These are phyloP conservation scores for Pogonocichla stellata DNA, from an alignment of 2,113 vertebrate genomes.

Conservation along the genomic window DNA sequence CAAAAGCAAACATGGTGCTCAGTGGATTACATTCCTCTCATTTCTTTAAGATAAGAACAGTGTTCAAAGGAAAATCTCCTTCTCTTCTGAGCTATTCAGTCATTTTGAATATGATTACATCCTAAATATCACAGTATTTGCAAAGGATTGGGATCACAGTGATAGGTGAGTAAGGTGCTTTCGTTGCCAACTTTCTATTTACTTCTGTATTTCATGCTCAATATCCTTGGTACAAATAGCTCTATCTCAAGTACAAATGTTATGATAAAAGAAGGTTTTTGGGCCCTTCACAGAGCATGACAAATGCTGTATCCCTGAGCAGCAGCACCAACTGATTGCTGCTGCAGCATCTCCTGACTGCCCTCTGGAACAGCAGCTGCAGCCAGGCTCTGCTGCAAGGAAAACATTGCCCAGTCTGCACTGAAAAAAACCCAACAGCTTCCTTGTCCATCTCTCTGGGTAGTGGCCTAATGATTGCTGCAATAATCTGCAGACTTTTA, in stretches of 20 bases:
- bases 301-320: not conserved
- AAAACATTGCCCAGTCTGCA: not conserved
- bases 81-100: slow-evolving; percentile 5
- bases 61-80: slow-evolving; percentile 39
- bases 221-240: slow-evolving; percentile 1
- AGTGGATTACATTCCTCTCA: slow-evolving; percentile 25
- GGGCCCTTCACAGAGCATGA: not conserved
- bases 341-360: not conserved
- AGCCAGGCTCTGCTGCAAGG: not conserved
- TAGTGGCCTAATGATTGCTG: too few species aligned
- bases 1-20: slow-evolving; percentile 24
- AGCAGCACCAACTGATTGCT: not conserved
- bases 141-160: not conserved
- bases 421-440: not conserved
- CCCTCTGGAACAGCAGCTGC: not conserved
- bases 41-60: slow-evolving; percentile 39
- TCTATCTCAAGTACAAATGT: slow-evolving; percentile 40
- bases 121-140: slow-evolving; percentile 46
- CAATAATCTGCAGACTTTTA: not conserved
- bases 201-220: slow-evolving; percentile 20
- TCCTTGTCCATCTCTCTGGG: not conserved
- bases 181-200: slow-evolving; percentile 30
- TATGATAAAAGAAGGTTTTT: not conserved
- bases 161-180: slow-evolving; percentile 13
- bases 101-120: slow-evolving; percentile 21